A percentile compares a stretch with the other conserved stretches of the same genome.
Conservation (phyloP, 2,888 invertebrate genomes). For the Exephanes ischioxanthus region DNA sequence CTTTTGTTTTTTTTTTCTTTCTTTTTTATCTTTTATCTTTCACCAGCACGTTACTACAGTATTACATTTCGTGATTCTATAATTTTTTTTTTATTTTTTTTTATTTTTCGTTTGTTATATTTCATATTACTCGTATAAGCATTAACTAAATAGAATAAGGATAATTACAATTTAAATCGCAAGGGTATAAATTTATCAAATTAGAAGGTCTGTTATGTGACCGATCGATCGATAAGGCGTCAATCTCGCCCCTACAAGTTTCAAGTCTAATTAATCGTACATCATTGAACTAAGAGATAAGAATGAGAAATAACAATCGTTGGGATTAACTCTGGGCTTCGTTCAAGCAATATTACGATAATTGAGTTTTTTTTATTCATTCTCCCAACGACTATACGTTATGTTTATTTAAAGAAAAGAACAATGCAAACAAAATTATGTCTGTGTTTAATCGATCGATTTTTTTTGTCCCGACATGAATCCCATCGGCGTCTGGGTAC, state of each 20-base stretch:
- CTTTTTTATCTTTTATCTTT: constrained; percentile 67
- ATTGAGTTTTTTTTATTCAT: constrained; percentile 4
- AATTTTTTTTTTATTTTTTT: constrained; percentile 74
- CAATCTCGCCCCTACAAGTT: constrained; percentile 45
- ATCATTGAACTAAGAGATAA: constrained; percentile 33
- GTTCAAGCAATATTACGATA: constrained; percentile 20
- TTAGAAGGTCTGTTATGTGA: constrained; percentile 35
- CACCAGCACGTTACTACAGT: constrained; percentile 67
- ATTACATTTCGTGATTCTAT: constrained; percentile 64
- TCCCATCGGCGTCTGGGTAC: constrained; percentile 2
- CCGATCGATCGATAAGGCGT: constrained; percentile 30
- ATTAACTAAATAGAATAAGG: constrained; percentile 55
- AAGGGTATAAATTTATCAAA: constrained; percentile 50
- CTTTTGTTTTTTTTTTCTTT: constrained; percentile 70
- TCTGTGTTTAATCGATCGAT: constrained; percentile 21
- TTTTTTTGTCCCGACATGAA: constrained; percentile 44
- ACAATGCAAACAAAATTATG: constrained; percentile 23
- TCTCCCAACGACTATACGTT: constrained; percentile 30
- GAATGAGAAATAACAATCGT: constrained; percentile 38
- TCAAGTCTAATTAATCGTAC: constrained; percentile 50
- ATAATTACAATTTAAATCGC: constrained; percentile 51
- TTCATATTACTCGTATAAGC: constrained; percentile 68
- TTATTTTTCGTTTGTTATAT: constrained; percentile 68
- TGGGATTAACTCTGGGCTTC: constrained; percentile 16
- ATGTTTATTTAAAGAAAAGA: constrained; percentile 16